Evolutionary conservation across 2,888 invertebrate species (phyloP).

Genomic region (Opisthograptis luteolata): DNA sequence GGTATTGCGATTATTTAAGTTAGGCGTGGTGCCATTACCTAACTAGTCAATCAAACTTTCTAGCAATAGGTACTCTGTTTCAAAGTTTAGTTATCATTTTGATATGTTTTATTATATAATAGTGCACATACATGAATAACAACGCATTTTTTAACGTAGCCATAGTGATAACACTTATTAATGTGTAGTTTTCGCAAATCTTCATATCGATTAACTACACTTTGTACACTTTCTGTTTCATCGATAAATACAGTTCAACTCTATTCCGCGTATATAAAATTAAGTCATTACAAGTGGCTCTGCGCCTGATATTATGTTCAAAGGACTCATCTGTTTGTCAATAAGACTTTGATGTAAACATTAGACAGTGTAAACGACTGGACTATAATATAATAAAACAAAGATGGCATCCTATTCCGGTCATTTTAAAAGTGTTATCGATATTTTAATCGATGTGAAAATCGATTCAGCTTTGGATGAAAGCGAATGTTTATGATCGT

Average conservation of each 20-base stretch:
- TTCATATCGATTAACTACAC: neutral
- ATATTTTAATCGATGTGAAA: constrained; percentile 24
- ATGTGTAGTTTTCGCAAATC: too few species aligned
- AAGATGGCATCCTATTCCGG: constrained; percentile 54
- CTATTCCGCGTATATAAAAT: constrained; percentile 44
- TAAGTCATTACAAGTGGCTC: constrained; percentile 64
- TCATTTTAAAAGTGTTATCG: constrained; percentile 20
- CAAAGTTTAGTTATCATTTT: too few species aligned
- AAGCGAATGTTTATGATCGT: constrained; percentile 3
- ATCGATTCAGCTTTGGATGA: constrained; percentile 14
- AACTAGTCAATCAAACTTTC: too few species aligned
- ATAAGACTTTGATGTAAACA: constrained; percentile 31
- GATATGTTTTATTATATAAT: too few species aligned
- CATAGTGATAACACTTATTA: too few species aligned
- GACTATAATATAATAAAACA: constrained; percentile 49
- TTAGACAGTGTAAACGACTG: constrained; percentile 16
- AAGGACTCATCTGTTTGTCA: constrained; percentile 44
- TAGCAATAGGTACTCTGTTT: too few species aligned
- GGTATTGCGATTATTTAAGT: too few species aligned
- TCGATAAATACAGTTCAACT: neutral
- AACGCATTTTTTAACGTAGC: too few species aligned
- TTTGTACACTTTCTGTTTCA: constrained; percentile 1
- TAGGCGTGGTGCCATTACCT: too few species aligned
- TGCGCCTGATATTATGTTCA: constrained; percentile 53
- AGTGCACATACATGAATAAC: too few species aligned